Evolutionary conservation across 2,113 vertebrate genomes (phyloP).

Genomic region (Cervus canadensis): DNA sequence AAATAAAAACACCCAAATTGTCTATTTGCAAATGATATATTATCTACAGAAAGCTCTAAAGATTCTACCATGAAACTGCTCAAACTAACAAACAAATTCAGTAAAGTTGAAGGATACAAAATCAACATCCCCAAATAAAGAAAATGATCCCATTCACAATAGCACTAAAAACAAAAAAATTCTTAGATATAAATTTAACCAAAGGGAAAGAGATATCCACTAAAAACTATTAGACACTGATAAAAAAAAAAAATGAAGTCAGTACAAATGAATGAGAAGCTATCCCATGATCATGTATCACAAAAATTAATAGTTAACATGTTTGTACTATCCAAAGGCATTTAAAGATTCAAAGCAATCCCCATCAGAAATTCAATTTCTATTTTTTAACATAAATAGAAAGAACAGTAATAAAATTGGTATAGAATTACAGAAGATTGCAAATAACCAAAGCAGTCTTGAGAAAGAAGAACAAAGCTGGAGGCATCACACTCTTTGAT

Average conservation of each 20-base stretch:
- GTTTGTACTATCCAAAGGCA: not conserved
- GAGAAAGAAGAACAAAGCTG: not conserved
- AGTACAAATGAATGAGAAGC: not conserved
- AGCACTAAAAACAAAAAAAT: not conserved
- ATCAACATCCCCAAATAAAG: not conserved
- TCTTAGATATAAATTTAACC: not conserved
- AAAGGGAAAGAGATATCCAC: not conserved
- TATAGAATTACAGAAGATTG: not conserved
- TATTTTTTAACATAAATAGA: not conserved
- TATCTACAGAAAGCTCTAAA: not conserved
- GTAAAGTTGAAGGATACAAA: not conserved
- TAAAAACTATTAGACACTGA: not conserved
- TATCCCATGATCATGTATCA: not conserved
- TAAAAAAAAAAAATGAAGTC: not conserved
- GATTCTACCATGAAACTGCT: not conserved
- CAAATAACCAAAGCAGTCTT: not conserved
- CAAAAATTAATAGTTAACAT: not conserved
- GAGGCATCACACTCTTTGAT: not conserved
- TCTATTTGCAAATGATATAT: not conserved
- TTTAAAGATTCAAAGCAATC: not conserved
- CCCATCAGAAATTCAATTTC: not conserved
- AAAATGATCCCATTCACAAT: not conserved
- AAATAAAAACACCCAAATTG: not conserved
- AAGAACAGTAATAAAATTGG: not conserved
- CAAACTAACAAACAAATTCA: not conserved